phyloP scores from a whole-genome alignment of 1,140 invertebrate species.

The Aphelenchoides avenae region DNA sequence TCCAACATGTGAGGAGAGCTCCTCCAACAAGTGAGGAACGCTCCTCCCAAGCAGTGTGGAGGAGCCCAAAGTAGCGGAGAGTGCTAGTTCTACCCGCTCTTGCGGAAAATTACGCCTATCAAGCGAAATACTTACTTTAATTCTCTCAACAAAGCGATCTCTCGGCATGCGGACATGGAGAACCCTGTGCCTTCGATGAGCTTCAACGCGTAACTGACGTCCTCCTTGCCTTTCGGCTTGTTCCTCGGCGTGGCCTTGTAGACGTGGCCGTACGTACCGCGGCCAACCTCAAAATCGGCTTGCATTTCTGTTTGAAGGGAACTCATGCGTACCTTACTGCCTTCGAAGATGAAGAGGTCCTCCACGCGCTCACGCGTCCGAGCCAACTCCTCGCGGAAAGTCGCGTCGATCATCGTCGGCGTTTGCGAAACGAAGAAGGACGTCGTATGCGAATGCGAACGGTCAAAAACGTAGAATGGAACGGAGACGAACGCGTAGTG shows the following conservation, averaged over 20 bases:
- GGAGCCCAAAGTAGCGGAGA: too few relatives aligned
- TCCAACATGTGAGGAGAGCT: too few relatives aligned
- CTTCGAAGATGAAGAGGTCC: constrained; percentile 96
- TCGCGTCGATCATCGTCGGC: constrained; percentile 45
- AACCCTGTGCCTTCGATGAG: constrained; percentile 93
- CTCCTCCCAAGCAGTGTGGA: too few relatives aligned
- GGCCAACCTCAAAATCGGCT: constrained; percentile 64
- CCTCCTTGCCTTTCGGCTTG: constrained; percentile 41
- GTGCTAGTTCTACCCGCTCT: too few relatives aligned
- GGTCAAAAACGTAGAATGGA: too few relatives aligned
- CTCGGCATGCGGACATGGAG: constrained; percentile 97
- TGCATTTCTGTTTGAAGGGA: constrained; percentile 1
- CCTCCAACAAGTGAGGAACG: too few relatives aligned
- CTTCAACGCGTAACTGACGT: constrained; percentile 87
- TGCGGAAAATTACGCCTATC: too few relatives aligned
- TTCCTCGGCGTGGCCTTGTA: constrained; percentile 83
- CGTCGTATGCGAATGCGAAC: too few relatives aligned
- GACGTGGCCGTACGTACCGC: constrained; percentile 96
- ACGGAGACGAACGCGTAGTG: too few relatives aligned
- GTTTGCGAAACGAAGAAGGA: too few relatives aligned
- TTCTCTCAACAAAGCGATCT: constrained; percentile 97
- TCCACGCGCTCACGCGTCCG: constrained; percentile 69
- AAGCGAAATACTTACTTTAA: constrained; percentile 71
- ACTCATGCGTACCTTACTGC: constrained; percentile 77
- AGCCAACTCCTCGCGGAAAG: constrained; percentile 44